These are phyloP conservation scores for Acropternis orthonyx DNA, from an alignment of 2,797 vertebrate species.

Conservation along the genomic window DNA sequence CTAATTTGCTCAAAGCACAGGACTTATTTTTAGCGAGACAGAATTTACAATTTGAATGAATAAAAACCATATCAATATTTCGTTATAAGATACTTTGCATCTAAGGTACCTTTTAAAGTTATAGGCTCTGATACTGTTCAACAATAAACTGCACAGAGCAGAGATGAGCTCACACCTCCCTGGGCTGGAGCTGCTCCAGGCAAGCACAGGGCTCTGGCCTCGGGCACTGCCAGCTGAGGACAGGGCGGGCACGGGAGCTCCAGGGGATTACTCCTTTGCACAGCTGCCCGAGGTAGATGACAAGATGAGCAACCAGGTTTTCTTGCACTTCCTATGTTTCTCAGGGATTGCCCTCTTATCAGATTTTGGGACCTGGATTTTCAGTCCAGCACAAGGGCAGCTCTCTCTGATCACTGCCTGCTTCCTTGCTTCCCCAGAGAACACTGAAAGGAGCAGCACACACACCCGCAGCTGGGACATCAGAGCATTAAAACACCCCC, in stretches of 20 bases:
- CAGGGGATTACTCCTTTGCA: not conserved
- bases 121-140: not conserved
- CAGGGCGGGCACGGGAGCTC: not conserved
- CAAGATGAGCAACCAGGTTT: fast-evolving
- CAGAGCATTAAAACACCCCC: not conserved
- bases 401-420: not conserved
- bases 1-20: not conserved
- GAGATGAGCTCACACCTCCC: not conserved
- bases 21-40: not conserved
- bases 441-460: not conserved
- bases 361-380: fast-evolving
- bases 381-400: not conserved
- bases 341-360: not conserved
- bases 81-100: not conserved
- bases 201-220: not conserved
- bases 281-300: not conserved
- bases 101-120: not conserved
- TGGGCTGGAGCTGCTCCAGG: not conserved
- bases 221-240: not conserved
- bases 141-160: not conserved
- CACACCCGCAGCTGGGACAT: not conserved
- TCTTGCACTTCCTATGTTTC: not conserved
- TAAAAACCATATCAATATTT: not conserved
- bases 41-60: not conserved
- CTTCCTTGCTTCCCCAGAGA: not conserved